These are phyloP conservation scores for Julus scandinavius DNA, from an alignment of 2,888 invertebrate species.

Conservation along the genomic window DNA sequence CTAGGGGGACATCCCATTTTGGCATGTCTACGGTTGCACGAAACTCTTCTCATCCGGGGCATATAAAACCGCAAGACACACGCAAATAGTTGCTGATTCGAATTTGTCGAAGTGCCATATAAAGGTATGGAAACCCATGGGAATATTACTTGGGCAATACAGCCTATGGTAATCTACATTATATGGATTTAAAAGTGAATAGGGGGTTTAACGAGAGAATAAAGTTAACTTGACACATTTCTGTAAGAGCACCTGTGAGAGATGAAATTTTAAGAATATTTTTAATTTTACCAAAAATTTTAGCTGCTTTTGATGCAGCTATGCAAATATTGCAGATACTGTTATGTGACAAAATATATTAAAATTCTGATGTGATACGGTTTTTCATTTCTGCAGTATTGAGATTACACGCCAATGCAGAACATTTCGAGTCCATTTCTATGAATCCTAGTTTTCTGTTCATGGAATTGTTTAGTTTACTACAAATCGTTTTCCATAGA, in stretches of 20 bases:
- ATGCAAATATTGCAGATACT: no score
- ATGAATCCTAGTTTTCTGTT: no score
- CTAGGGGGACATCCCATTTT: slow-evolving; percentile 30
- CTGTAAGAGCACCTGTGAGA: background rate
- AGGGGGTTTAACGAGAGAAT: background rate
- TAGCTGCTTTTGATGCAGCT: no score
- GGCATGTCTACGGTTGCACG: slow-evolving; percentile 3
- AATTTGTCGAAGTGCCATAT: background rate
- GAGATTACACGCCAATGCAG: no score
- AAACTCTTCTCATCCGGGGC: background rate
- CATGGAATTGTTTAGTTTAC: no score
- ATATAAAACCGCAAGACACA: background rate
- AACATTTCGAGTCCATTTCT: no score
- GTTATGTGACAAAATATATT: no score
- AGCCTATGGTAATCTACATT: background rate
- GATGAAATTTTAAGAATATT: background rate
- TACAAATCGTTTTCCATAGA: no score
- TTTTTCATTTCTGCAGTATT: no score
- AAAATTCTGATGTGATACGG: no score
- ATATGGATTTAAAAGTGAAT: background rate
- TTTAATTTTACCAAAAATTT: no score
- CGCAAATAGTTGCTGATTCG: background rate
- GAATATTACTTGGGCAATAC: background rate
- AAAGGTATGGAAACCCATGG: background rate
- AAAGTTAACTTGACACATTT: background rate